Percentiles rank a stretch among this genome's conserved stretches.
phyloP scores from a whole-genome alignment of 2,888 invertebrate genomes.

The Andrena praecox region DNA sequence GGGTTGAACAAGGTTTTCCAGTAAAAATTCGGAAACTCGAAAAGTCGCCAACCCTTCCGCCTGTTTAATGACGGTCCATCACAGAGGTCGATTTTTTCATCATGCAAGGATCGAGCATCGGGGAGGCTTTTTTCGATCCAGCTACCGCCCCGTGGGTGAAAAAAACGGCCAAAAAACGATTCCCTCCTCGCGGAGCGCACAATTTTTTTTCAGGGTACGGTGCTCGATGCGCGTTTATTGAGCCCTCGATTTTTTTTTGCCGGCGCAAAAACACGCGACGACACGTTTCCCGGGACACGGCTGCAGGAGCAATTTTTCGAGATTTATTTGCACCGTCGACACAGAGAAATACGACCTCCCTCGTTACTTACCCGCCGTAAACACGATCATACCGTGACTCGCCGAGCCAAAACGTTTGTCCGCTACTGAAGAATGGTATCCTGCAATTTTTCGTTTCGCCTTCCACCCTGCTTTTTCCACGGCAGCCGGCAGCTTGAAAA shows the following conservation, averaged over 20 bases:
- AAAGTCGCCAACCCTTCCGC: constrained; percentile 40
- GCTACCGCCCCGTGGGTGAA: background rate
- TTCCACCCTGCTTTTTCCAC: constrained; percentile 10
- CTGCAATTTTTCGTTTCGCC: constrained; percentile 40
- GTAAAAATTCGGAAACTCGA: constrained; percentile 23
- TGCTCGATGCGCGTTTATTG: constrained; percentile 53
- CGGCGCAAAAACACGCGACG: constrained; percentile 30
- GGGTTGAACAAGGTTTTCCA: background rate
- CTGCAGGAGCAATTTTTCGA: constrained; percentile 60
- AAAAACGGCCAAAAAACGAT: constrained; percentile 19
- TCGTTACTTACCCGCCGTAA: constrained; percentile 67
- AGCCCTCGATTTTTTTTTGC: constrained; percentile 29
- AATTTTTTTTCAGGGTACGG: constrained; percentile 35
- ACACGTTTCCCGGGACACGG: constrained; percentile 37
- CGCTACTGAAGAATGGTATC: constrained; percentile 47
- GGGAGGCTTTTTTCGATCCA: constrained; percentile 46
- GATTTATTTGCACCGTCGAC: constrained; percentile 62
- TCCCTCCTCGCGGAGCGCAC: constrained; percentile 1
- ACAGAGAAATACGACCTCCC: constrained; percentile 61
- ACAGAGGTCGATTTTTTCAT: constrained; percentile 62
- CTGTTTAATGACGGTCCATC: constrained; percentile 62
- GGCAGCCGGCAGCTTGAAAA: constrained; percentile 4
- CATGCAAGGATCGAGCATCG: background rate
- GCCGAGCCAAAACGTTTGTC: constrained; percentile 42
- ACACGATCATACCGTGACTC: constrained; percentile 71